Percentiles rank a stretch among this genome's conserved stretches.
Conservation (phyloP, 2,113 vertebrate genomes). For the Rhea pennata region DNA sequence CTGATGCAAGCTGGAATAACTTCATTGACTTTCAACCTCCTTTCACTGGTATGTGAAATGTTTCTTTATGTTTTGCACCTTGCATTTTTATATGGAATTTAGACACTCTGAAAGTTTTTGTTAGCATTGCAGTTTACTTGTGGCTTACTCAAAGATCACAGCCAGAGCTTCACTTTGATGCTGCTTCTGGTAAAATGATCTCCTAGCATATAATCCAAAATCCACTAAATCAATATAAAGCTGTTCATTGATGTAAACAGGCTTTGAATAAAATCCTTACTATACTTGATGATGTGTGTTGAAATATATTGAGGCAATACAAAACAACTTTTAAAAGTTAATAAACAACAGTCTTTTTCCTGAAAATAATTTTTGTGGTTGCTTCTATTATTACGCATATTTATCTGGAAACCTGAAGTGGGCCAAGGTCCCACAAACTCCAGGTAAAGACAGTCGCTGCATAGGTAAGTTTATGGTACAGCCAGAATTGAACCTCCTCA, state of each 20-base stretch:
- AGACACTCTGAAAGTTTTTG: neutral
- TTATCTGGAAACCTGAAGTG: neutral
- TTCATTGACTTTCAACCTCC: neutral
- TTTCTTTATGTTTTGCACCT: neutral
- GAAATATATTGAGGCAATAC: neutral
- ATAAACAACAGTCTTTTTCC: neutral
- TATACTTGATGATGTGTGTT: neutral
- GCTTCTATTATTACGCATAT: neutral
- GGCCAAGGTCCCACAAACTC: neutral
- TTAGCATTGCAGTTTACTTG: neutral
- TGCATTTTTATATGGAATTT: neutral
- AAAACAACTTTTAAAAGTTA: neutral
- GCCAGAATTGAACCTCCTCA: neutral
- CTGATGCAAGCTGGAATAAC: neutral
- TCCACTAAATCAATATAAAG: neutral
- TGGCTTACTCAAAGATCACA: neutral
- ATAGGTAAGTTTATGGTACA: neutral
- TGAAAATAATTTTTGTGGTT: neutral
- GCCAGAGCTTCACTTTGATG: neutral
- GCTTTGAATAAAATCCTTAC: neutral
- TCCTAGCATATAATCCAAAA: neutral
- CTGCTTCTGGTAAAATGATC: neutral
- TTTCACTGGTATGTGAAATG: neutral
- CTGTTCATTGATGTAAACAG: accelerated
- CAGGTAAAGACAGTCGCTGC: neutral